Percentiles rank a stretch among this genome's conserved stretches.
Conservation (phyloP, 53 echinoderm and acorn worm species). For the Crossaster papposus region DNA sequence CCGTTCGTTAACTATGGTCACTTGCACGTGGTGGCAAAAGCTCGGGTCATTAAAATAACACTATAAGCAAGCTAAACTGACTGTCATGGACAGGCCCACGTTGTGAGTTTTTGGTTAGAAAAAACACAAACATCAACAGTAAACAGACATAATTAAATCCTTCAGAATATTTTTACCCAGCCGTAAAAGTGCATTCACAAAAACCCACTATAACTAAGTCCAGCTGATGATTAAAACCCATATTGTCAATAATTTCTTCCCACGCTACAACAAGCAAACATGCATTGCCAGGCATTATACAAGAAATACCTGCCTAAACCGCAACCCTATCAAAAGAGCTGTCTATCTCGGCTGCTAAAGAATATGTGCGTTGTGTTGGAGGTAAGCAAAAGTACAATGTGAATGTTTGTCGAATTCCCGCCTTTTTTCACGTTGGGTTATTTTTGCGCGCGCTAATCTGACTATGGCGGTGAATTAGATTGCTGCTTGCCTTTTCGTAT, state of each 20-base stretch:
- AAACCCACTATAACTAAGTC: background rate
- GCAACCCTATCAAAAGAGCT: background rate
- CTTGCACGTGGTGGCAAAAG: background rate
- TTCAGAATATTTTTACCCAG: background rate
- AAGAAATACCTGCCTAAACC: constrained; percentile 10
- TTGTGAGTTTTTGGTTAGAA: background rate
- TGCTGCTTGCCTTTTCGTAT: background rate
- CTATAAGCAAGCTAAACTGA: too few relatives aligned
- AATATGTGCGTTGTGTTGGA: background rate
- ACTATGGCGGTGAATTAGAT: background rate
- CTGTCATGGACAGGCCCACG: background rate
- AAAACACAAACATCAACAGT: background rate
- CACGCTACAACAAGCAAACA: constrained; percentile 28
- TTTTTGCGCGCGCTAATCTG: constrained; percentile 3
- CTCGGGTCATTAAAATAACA: background rate
- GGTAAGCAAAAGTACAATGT: constrained; percentile 13
- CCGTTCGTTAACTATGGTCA: background rate
- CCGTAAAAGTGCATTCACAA: background rate
- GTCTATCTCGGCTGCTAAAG: background rate
- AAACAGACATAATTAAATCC: constrained; percentile 1
- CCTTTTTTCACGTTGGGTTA: background rate
- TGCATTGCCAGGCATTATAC: constrained; percentile 43
- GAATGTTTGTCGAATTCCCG: constrained; percentile 18
- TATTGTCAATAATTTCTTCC: constrained; percentile 54
- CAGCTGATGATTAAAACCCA: constrained; percentile 14